Conservation (phyloP, 2,888 invertebrate species). For the Sinopyrophorus schimmeli region DNA sequence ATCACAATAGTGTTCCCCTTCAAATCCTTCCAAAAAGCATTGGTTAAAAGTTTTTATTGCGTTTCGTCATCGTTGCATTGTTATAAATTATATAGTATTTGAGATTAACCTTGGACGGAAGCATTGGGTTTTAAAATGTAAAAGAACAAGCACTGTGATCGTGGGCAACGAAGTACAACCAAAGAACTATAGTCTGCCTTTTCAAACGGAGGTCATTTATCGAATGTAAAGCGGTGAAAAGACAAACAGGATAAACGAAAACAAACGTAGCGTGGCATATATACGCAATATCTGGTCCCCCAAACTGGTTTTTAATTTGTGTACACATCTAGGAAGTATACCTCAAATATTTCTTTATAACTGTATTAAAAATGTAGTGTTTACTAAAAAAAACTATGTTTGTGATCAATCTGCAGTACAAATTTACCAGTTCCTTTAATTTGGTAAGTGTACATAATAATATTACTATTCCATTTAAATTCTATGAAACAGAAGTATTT, state of each 20-base stretch:
- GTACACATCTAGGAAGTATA: slow-evolving; percentile 6
- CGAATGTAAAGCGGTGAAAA: slow-evolving; percentile 14
- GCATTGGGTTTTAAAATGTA: slow-evolving; percentile 14
- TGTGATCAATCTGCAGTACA: slow-evolving; percentile 21
- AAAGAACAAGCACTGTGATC: slow-evolving; percentile 5
- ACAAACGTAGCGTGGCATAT: slow-evolving; percentile 10
- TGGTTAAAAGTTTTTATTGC: too few species aligned
- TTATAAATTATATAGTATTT: too few species aligned
- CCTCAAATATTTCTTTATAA: slow-evolving; percentile 11
- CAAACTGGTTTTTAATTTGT: slow-evolving; percentile 23
- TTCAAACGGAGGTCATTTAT: slow-evolving; percentile 21
- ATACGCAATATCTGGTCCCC: slow-evolving; percentile 5
- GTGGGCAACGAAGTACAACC: slow-evolving; percentile 14
- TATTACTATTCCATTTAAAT: too few species aligned
- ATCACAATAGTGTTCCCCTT: too few species aligned
- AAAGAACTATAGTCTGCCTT: slow-evolving; percentile 7
- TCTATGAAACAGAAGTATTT: too few species aligned
- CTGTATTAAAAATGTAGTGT: slow-evolving; percentile 27
- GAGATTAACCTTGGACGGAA: slow-evolving; percentile 6
- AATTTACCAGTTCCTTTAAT: slow-evolving; percentile 21
- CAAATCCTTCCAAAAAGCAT: too few species aligned
- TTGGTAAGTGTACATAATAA: slow-evolving; percentile 18
- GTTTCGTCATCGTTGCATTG: too few species aligned
- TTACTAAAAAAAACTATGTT: slow-evolving; percentile 23
- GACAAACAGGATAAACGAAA: slow-evolving; percentile 12